Evolutionary conservation across 2,888 invertebrate species (phyloP).

Genomic region (Cheilosia grossa): DNA sequence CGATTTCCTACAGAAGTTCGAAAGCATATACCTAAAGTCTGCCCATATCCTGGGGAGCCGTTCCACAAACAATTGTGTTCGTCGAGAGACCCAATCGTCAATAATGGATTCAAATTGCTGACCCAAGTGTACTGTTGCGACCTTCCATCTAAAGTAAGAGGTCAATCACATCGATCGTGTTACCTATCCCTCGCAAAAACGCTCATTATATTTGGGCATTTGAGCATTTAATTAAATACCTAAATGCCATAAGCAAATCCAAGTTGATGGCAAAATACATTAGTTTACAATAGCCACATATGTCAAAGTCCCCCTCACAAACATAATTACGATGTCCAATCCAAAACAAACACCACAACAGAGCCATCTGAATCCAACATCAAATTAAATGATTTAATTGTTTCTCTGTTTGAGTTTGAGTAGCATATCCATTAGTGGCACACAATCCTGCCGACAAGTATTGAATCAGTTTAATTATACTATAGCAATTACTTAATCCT

Average conservation of each 20-base stretch:
- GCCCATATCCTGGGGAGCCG: too few species aligned
- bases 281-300: conserved; percentile 3
- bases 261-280: neutral
- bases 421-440: conserved; percentile 48
- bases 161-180: too few species aligned
- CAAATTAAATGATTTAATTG: conserved; percentile 45
- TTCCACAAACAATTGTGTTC: too few species aligned
- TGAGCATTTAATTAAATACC: too few species aligned
- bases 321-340: conserved; percentile 15
- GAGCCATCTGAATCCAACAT: neutral
- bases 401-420: conserved; percentile 31
- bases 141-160: too few species aligned
- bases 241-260: neutral
- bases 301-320: neutral
- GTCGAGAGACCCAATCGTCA: too few species aligned
- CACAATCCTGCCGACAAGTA: conserved; percentile 4
- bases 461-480: conserved; percentile 59
- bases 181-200: too few species aligned
- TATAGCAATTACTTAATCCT: conserved; percentile 55
- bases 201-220: too few species aligned
- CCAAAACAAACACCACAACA: conserved; percentile 11
- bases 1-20: too few species aligned
- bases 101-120: too few species aligned
- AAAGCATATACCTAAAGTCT: too few species aligned
- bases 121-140: too few species aligned